A percentile compares a stretch with the other conserved stretches of the same genome.
Evolutionary conservation across 2,888 invertebrate species (phyloP).

Genomic region (Trachelus stipa): DNA sequence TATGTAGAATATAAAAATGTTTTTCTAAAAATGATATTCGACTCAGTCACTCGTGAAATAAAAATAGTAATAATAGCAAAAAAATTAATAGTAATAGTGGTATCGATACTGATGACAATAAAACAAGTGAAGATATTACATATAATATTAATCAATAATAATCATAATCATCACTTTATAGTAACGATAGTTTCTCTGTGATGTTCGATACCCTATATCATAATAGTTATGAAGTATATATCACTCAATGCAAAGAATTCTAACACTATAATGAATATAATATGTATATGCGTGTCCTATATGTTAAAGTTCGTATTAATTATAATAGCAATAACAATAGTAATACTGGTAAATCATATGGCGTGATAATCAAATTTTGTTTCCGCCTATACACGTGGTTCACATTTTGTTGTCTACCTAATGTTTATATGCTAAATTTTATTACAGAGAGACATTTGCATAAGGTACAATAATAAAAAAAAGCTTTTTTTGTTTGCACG

Average conservation of each 20-base stretch:
- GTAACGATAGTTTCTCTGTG: not conserved
- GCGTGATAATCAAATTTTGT: slow-evolving; percentile 55
- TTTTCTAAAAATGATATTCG: not conserved
- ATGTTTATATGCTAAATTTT: slow-evolving; percentile 36
- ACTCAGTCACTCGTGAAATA: not conserved
- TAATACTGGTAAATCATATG: slow-evolving; percentile 66
- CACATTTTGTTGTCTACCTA: slow-evolving; percentile 38
- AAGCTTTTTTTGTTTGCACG: not conserved
- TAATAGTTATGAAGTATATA: slow-evolving; percentile 1
- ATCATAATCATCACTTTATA: not conserved
- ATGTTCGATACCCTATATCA: not conserved
- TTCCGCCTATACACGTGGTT: slow-evolving; percentile 43
- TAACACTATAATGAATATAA: not conserved
- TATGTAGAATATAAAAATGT: not conserved
- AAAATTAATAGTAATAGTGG: not conserved
- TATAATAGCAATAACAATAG: slow-evolving; percentile 51
- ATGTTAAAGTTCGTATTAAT: slow-evolving; percentile 39
- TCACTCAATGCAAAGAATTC: not conserved
- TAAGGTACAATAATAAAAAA: not conserved
- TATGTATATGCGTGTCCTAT: slow-evolving; percentile 28
- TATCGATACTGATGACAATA: not conserved
- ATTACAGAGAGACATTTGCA: not conserved
- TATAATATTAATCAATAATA: not conserved
- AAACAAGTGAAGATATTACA: not conserved
- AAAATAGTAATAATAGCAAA: not conserved